Conservation (phyloP, 92 coral and sea anemone species). For the Isaurus tuberculatus region DNA sequence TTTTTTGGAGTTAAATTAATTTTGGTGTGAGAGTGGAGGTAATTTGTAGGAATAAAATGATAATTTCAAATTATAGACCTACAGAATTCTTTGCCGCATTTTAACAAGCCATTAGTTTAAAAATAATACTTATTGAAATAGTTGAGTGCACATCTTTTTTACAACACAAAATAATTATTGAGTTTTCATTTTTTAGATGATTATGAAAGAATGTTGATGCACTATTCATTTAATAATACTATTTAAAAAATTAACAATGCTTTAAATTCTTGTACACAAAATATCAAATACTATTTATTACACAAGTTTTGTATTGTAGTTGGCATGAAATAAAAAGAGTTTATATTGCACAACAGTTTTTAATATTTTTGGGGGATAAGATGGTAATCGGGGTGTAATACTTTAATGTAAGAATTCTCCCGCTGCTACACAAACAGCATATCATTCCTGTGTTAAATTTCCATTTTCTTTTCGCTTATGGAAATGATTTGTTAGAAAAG, state of each 20-base stretch:
- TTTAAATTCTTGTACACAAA: not conserved
- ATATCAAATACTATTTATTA: not conserved
- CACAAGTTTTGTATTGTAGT: not conserved
- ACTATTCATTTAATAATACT: not conserved
- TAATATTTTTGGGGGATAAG: too few relatives aligned
- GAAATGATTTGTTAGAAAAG: too few relatives aligned
- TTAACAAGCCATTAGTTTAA: not conserved
- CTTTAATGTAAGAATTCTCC: too few relatives aligned
- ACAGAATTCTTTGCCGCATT: not conserved
- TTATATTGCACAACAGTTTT: too few relatives aligned
- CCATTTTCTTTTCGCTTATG: too few relatives aligned
- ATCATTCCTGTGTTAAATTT: too few relatives aligned
- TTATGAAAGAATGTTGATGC: not conserved
- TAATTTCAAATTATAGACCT: not conserved
- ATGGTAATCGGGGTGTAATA: too few relatives aligned
- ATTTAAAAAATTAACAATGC: not conserved
- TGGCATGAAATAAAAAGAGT: slow-evolving; percentile 12
- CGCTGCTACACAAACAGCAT: too few relatives aligned
- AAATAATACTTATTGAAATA: not conserved
- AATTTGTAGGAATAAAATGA: not conserved
- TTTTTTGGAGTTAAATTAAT: not conserved
- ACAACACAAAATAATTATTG: not conserved
- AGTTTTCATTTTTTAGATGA: not conserved
- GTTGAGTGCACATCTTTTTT: not conserved
- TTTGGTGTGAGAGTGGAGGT: not conserved